Conservation (phyloP, 2,797 vertebrate genomes). For the Selene dorsalis region DNA sequence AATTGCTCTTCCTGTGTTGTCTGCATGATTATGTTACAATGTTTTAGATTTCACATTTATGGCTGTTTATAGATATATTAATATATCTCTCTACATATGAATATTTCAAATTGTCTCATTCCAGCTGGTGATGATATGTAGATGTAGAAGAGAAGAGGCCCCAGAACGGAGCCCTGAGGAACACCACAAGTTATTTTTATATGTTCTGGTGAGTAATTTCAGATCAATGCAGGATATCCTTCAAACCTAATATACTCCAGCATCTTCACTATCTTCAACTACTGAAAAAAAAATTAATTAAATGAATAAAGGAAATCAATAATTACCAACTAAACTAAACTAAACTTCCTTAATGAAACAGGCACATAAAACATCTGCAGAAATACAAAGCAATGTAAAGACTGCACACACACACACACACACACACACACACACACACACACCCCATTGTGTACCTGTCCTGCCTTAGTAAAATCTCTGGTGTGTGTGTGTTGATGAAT, state of each 20-base stretch:
- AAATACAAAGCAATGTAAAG: neutral
- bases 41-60: too few relatives aligned
- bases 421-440: constrained; percentile 11
- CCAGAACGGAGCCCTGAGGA: neutral
- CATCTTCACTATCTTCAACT: too few relatives aligned
- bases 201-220: neutral
- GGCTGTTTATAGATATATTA: too few relatives aligned
- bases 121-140: too few relatives aligned
- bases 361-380: neutral
- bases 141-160: neutral
- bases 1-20: too few relatives aligned
- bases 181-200: neutral
- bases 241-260: neutral
- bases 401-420: constrained; percentile 10
- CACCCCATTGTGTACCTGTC: constrained; percentile 10
- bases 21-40: too few relatives aligned
- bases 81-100: too few relatives aligned
- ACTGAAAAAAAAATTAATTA: too few relatives aligned
- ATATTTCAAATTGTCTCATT: too few relatives aligned
- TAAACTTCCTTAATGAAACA: neutral
- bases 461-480: constrained; percentile 18
- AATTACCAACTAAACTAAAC: neutral
- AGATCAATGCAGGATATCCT: neutral
- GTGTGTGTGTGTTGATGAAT: constrained; percentile 48
- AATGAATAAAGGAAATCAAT: too few relatives aligned